A percentile compares a stretch with the other conserved stretches of the same genome.
Evolutionary conservation across 2,888 invertebrate genomes (phyloP).

Genomic region (Athrips mouffetella): DNA sequence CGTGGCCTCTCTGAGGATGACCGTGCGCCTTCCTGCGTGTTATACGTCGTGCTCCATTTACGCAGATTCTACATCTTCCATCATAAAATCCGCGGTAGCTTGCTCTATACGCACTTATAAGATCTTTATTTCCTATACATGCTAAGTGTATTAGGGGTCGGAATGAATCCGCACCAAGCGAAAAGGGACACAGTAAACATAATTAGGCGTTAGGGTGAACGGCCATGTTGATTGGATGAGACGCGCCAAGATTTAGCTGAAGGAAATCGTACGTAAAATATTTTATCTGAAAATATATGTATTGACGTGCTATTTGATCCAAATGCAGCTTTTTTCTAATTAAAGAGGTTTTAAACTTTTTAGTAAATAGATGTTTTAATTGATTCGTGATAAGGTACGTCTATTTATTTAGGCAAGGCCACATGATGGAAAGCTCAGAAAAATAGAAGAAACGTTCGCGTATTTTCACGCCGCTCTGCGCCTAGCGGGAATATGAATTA

Average conservation of each 20-base stretch:
- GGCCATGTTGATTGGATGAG: slow-evolving; percentile 57
- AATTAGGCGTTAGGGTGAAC: slow-evolving; percentile 50
- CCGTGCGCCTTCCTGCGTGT: slow-evolving; percentile 28
- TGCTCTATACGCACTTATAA: slow-evolving; percentile 25
- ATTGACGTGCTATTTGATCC: no score
- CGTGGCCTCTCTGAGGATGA: slow-evolving; percentile 44
- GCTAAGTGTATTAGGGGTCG: slow-evolving; percentile 40
- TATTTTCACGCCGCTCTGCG: slow-evolving; percentile 34
- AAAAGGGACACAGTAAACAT: slow-evolving; percentile 56
- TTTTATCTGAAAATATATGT: slow-evolving; percentile 49
- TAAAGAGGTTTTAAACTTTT: no score
- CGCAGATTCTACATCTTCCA: slow-evolving; percentile 33
- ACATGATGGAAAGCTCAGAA: slow-evolving; percentile 4
- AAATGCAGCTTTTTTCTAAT: no score
- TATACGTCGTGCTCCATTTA: slow-evolving; percentile 20
- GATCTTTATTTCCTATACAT: slow-evolving; percentile 41
- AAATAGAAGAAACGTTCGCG: slow-evolving; percentile 32
- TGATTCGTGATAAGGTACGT: neutral
- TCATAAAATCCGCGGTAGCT: slow-evolving; percentile 19
- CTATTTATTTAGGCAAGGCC: neutral
- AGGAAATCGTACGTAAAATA: slow-evolving; percentile 58
- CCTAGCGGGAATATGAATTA: slow-evolving; percentile 43
- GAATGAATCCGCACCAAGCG: slow-evolving; percentile 41
- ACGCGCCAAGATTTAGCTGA: slow-evolving; percentile 45
- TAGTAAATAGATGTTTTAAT: neutral